phyloP scores from a whole-genome alignment of 2,888 invertebrate species.

The Tinea pellionella region DNA sequence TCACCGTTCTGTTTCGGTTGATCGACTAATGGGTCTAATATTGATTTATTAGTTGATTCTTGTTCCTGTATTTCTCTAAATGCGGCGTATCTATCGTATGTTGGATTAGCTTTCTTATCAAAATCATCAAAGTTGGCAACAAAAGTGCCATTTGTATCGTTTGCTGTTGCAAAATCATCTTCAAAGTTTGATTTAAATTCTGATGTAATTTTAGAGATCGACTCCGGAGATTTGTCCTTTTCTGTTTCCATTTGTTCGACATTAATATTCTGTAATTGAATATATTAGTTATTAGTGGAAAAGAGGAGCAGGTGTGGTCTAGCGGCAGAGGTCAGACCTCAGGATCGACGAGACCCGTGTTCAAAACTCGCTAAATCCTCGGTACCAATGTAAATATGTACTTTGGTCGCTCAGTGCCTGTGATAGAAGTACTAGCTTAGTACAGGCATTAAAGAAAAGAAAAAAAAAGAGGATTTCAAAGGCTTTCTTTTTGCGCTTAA shows the following conservation, averaged over 20 bases:
- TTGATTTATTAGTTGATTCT: constrained; percentile 66
- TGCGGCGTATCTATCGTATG: constrained; percentile 87
- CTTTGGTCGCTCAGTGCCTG: too few species aligned
- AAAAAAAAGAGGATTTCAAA: too few species aligned
- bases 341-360: too few species aligned
- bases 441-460: too few species aligned
- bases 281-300: too few species aligned
- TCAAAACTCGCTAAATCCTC: too few species aligned
- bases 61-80: constrained; percentile 88
- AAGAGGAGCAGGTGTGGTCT: too few species aligned
- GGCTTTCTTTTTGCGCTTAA: too few species aligned
- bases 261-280: constrained; percentile 11
- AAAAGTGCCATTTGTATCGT: constrained; percentile 61
- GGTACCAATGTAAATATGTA: too few species aligned
- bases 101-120: constrained; percentile 61
- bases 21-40: constrained; percentile 36
- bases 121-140: constrained; percentile 77
- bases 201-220: constrained; percentile 23
- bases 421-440: too few species aligned
- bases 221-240: constrained; percentile 17
- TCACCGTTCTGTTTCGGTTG: constrained; percentile 22
- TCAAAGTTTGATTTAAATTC: constrained; percentile 72
- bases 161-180: constrained; percentile 69
- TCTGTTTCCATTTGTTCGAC: background rate
- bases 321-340: too few species aligned